Evolutionary conservation across 1,140 invertebrate genomes (phyloP).

Genomic region (Lordiphosa stackelbergi): DNA sequence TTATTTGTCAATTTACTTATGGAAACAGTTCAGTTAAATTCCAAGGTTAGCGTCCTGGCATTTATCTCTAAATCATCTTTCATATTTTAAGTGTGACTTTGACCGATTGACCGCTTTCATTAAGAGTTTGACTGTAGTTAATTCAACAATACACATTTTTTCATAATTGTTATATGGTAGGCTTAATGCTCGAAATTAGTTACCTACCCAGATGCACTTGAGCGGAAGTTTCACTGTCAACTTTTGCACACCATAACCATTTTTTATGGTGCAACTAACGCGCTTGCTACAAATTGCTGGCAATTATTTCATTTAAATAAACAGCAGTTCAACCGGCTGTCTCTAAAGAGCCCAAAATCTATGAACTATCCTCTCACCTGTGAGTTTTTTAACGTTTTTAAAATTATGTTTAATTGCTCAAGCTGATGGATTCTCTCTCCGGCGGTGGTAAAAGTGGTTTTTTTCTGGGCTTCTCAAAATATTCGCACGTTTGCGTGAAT

Average conservation of each 20-base stretch:
- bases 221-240: constrained; percentile 34
- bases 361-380: constrained; percentile 22
- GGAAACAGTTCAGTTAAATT: too few relatives aligned
- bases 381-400: constrained; percentile 5
- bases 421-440: constrained; percentile 26
- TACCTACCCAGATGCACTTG: constrained; percentile 4
- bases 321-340: constrained; percentile 36
- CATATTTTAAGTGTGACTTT: too few relatives aligned
- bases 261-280: constrained; percentile 26
- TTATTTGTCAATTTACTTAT: too few relatives aligned
- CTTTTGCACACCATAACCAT: constrained; percentile 10
- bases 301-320: constrained; percentile 15
- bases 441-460: constrained; percentile 54
- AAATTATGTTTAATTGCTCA: constrained; percentile 42
- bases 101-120: too few relatives aligned
- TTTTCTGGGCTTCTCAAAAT: constrained; percentile 34
- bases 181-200: background rate
- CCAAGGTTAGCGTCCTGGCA: too few relatives aligned
- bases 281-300: constrained; percentile 14
- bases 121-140: too few relatives aligned
- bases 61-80: too few relatives aligned
- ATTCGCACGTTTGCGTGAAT: constrained; percentile 40
- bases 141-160: too few relatives aligned
- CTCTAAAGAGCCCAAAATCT: constrained; percentile 7
- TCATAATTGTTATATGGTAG: background rate